Conservation (phyloP, 2,113 vertebrate species). For the Sclerurus mexicanus region DNA sequence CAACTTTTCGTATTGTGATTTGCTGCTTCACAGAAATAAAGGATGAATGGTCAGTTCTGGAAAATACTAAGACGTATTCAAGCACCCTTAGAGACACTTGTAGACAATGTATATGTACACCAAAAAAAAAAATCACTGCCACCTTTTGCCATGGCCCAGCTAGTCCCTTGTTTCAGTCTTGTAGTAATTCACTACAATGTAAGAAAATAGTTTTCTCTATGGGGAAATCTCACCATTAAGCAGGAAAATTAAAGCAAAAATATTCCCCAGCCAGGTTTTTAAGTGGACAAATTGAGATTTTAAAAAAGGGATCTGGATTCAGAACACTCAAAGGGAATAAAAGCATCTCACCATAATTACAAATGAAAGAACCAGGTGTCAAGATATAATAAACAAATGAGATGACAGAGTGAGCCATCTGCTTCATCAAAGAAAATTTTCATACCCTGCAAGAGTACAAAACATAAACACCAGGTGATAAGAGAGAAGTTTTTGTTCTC, state of each 20-base stretch:
- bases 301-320: neutral
- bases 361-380: slow-evolving; percentile 26
- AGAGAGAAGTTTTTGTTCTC: neutral
- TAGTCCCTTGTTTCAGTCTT: neutral
- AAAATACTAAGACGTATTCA: neutral
- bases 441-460: neutral
- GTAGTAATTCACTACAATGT: neutral
- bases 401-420: slow-evolving; percentile 29
- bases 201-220: neutral
- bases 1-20: neutral
- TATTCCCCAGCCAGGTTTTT: neutral
- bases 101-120: neutral
- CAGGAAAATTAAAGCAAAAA: neutral
- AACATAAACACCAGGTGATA: slow-evolving; percentile 11
- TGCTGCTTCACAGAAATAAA: neutral
- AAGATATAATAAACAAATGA: slow-evolving; percentile 26
- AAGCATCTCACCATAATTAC: slow-evolving; percentile 1
- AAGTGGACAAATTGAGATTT: neutral
- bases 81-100: neutral
- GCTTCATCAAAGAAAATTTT: slow-evolving; percentile 34
- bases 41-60: neutral
- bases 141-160: neutral
- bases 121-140: neutral
- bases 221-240: neutral
- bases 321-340: neutral